Conservation (phyloP, 2,113 vertebrate species). For the cattle (Bos taurus) region ARS-UCD2.0 NC_037343.1:59369001-59369500, state of each 20-base stretch:
- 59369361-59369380: constrained; percentile 26
- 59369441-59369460: background rate
- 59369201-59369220: background rate
- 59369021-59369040: background rate
- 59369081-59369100: background rate
- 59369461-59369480: background rate
- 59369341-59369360: background rate
- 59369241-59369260: background rate
- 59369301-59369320: background rate
- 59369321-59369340: background rate
- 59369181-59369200: background rate
- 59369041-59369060: background rate
- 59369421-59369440: background rate
- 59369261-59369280: background rate
- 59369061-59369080: background rate
- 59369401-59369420: background rate
- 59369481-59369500: background rate
- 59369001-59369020: background rate
- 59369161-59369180: background rate
- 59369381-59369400: background rate
- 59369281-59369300: background rate
- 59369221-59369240: constrained; percentile 17
- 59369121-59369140: background rate
- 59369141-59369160: background rate
- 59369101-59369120: background rate